Base-by-base conservation (phyloP, 2,113 vertebrate genomes). In the Gorsachius goisagi region DNA sequence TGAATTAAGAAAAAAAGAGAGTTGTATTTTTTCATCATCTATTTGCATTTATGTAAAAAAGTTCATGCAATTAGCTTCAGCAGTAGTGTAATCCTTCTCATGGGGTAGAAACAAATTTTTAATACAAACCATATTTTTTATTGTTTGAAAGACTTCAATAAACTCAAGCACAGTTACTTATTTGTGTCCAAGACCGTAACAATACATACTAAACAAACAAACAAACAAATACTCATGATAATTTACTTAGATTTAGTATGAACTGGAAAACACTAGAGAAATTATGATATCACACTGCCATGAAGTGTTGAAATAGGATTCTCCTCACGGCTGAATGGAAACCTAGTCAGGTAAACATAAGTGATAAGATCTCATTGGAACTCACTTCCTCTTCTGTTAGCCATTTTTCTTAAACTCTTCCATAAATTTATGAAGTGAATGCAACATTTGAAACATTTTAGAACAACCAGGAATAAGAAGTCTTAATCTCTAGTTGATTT, bases 271-370 rank as follows among this genome's bases (percentile, higher is more conserved):
- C 7, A 37, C 44, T 17, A 20, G 14, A 74, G 12, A 85, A 85
- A 74, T 66, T n/a, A n/a, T 41, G 60, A 22, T 50, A 75, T 45
- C 37, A 74, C 15, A 39, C 6, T 55, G 24, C 39, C 8, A 19
- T 11, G 5, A 74, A 39, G 2, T 27, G 15, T 45, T 77, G 39
- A 71, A 85, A 71, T 41, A 63, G 6, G 23, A 62, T 77, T 74
- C 50, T 50, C n/a, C 10, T 59, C 11, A 39, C 0, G 0, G 27
- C 5, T 80, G 45, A 53, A 37, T 0, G 9, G 30, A 63, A 66
- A 2, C 6, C 8, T 39, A 30, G 15, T 62, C 23, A 62, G 50
- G 37, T 58, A 94, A 74, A 33, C 11, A 49, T 23, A n/a, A 67
- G 11, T 4, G 72, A 41, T 55, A 68, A 28, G 17, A 27, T 20